These are phyloP conservation scores for Chymomyza amoena DNA, from an alignment of 2,888 invertebrate species.

Conservation along the genomic window DNA sequence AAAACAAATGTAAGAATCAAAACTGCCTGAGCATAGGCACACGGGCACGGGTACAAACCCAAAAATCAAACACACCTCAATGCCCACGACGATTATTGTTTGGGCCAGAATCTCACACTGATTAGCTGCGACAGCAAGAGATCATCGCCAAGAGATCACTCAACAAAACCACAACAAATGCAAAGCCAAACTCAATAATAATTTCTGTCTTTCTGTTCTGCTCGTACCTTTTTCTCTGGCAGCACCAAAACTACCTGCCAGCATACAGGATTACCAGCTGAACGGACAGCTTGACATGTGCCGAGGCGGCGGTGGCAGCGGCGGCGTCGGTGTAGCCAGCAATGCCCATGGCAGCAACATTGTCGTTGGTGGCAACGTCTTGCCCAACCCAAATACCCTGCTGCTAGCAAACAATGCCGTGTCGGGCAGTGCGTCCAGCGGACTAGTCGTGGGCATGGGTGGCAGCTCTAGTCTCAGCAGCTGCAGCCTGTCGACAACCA, in stretches of 20 bases:
- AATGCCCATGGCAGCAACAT: constrained; percentile 41
- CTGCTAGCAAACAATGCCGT: constrained; percentile 50
- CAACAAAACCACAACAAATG: constrained; percentile 40
- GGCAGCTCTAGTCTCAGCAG: constrained; percentile 63
- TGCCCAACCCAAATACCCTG: constrained; percentile 69
- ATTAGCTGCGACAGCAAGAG: constrained; percentile 75
- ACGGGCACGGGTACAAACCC: constrained; percentile 7
- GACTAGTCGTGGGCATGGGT: constrained; percentile 64
- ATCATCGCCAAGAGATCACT: constrained; percentile 70
- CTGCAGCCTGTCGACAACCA: constrained; percentile 77
- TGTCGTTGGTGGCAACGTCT: constrained; percentile 30
- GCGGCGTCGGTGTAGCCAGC: constrained; percentile 42
- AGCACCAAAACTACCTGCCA: constrained; percentile 84
- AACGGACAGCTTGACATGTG: constrained; percentile 77
- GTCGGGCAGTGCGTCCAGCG: constrained; percentile 33
- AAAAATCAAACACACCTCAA: constrained; percentile 26
- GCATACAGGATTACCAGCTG: constrained; percentile 80
- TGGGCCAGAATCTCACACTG: constrained; percentile 63
- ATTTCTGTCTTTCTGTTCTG: constrained; percentile 27
- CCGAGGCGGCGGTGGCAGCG: constrained; percentile 57
- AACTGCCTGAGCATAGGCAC: constrained; percentile 5
- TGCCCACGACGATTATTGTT: constrained; percentile 40
- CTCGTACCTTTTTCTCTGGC: constrained; percentile 69
- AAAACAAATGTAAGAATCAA: constrained; percentile 18
- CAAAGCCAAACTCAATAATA: constrained; percentile 41